Conservation (phyloP, 2,797 vertebrate genomes). For the Botia kubotai region DNA sequence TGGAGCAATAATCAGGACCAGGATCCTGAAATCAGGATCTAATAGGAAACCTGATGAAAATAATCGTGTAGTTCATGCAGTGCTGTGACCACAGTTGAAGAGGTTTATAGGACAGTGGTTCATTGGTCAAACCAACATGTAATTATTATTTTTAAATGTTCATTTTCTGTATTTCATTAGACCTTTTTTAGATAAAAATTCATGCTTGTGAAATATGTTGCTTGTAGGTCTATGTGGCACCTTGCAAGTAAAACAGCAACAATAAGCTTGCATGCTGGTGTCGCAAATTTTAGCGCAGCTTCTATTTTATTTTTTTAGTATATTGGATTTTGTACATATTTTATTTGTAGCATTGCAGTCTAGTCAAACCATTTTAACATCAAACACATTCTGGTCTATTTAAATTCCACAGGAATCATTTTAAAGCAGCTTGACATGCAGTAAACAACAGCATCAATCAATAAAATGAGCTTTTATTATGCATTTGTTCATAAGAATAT, state of each 20-base stretch:
- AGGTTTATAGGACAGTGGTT: conserved; percentile 7
- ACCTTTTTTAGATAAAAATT: not conserved
- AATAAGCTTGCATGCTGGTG: not conserved
- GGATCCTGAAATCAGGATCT: too few species aligned
- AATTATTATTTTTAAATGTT: conserved; percentile 1
- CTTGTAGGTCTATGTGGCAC: not conserved
- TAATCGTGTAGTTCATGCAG: not conserved
- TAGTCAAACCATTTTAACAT: conserved; percentile 19
- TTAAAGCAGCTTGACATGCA: not conserved
- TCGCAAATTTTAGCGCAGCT: not conserved
- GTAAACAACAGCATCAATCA: conserved; percentile 26
- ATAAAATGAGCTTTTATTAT: conserved; percentile 72
- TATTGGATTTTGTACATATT: not conserved
- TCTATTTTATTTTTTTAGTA: conserved; percentile 5
- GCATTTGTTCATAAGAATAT: conserved; percentile 69
- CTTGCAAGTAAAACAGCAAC: not conserved
- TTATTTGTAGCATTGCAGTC: conserved; percentile 29
- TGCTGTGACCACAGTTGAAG: not conserved
- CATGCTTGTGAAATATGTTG: conserved; percentile 1
- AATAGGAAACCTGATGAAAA: not conserved
- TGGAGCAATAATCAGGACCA: not conserved
- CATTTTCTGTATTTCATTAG: conserved; percentile 8
- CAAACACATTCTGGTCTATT: not conserved
- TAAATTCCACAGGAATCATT: not conserved
- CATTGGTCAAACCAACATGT: conserved; percentile 4